Conservation (phyloP, 1,140 invertebrate genomes). For the Aphaenogaster ashmeadi region DNA sequence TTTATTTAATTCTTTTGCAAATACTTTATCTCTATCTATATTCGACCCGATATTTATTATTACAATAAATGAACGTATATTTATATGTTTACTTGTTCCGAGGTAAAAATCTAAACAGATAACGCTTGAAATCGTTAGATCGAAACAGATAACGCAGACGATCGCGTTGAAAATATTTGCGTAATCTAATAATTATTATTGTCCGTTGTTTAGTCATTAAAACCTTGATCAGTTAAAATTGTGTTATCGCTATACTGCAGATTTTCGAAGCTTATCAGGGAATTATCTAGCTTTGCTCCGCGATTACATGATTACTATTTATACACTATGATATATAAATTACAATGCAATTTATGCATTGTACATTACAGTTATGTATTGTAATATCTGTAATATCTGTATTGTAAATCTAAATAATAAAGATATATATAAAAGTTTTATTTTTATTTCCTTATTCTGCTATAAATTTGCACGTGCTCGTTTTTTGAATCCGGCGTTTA, state of each 20-base stretch:
- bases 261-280: background rate
- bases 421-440: background rate
- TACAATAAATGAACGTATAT: constrained; percentile 12
- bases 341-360: background rate
- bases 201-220: background rate
- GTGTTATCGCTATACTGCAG: background rate
- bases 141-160: background rate
- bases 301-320: background rate
- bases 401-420: constrained; percentile 14
- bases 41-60: background rate
- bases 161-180: background rate
- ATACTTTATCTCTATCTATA: background rate
- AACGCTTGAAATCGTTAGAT: background rate
- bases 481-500: background rate
- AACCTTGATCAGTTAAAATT: background rate
- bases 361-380: background rate
- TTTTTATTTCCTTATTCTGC: background rate
- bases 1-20: constrained; percentile 1
- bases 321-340: background rate
- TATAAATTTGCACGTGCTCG: background rate
- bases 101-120: constrained; percentile 5
- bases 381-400: no score
- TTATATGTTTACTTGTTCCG: background rate
- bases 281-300: background rate
- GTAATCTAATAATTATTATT: background rate